These are phyloP conservation scores for Euplagia quadripunctaria DNA, from an alignment of 2,888 invertebrate species.

Conservation along the genomic window DNA sequence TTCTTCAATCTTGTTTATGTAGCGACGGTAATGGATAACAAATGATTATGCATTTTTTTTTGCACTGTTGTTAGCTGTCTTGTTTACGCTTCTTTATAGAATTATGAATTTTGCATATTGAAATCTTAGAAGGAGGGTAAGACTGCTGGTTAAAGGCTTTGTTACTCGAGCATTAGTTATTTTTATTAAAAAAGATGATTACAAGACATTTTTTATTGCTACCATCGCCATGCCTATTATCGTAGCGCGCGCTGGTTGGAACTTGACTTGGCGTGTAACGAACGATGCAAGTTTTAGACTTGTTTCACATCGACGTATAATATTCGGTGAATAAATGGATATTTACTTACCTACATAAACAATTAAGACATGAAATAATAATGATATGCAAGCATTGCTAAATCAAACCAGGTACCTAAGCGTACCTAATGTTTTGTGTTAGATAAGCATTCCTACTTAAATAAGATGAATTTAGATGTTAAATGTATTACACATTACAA, in stretches of 20 bases:
- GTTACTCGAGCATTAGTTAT: slow-evolving; percentile 3
- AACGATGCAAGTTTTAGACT: background rate
- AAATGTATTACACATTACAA: background rate
- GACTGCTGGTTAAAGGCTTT: background rate
- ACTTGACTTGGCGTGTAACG: no score
- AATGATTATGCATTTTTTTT: slow-evolving; percentile 12
- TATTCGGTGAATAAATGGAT: background rate
- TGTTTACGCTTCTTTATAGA: background rate
- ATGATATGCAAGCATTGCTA: background rate
- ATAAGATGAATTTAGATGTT: no score
- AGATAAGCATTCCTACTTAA: background rate
- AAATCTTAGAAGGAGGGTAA: slow-evolving; percentile 8
- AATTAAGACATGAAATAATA: background rate
- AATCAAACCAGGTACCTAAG: background rate
- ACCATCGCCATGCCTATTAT: background rate
- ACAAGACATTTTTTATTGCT: background rate
- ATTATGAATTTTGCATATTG: background rate
- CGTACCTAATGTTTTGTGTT: background rate
- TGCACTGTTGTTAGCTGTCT: background rate
- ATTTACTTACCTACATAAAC: background rate
- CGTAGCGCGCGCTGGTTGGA: no score
- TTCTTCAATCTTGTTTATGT: slow-evolving; percentile 1
- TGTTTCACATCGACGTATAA: background rate
- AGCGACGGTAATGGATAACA: slow-evolving; percentile 1
- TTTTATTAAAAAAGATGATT: slow-evolving; percentile 1